Percentiles rank a stretch among this genome's conserved stretches.
Conservation (phyloP, 2,797 vertebrate species). For the Micropoecilia bifurca region DNA sequence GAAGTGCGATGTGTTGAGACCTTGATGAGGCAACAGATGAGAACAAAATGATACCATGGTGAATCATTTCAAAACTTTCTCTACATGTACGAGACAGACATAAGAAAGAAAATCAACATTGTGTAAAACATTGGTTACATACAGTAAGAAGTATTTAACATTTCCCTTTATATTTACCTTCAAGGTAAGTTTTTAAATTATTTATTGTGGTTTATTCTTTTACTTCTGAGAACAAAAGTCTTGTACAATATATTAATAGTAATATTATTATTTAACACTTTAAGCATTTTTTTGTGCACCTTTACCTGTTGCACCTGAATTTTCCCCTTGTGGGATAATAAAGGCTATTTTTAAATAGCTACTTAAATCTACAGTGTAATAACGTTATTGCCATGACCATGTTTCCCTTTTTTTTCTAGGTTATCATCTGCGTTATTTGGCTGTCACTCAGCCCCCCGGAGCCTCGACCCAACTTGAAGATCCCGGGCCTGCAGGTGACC, state of each 20-base stretch:
- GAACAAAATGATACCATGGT: neutral
- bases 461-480: conserved; percentile 62
- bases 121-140: neutral
- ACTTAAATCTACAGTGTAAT: neutral
- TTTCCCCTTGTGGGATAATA: no score
- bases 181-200: neutral
- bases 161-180: neutral
- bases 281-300: no score
- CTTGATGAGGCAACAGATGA: neutral
- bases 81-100: neutral
- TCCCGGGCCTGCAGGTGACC: conserved; percentile 73
- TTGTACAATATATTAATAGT: neutral
- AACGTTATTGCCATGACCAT: neutral
- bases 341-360: no score
- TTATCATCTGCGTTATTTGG: conserved; percentile 72
- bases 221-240: neutral
- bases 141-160: neutral
- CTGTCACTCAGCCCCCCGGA: conserved; percentile 68
- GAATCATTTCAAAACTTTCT: neutral
- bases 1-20: neutral
- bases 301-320: no score
- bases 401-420: conserved; percentile 27
- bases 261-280: no score
- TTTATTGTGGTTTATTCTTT: neutral
- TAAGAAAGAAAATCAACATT: neutral